A percentile compares a stretch with the other conserved stretches of the same genome.
phyloP scores from a whole-genome alignment of 2,888 invertebrate genomes.

The Hesperia comma region DNA sequence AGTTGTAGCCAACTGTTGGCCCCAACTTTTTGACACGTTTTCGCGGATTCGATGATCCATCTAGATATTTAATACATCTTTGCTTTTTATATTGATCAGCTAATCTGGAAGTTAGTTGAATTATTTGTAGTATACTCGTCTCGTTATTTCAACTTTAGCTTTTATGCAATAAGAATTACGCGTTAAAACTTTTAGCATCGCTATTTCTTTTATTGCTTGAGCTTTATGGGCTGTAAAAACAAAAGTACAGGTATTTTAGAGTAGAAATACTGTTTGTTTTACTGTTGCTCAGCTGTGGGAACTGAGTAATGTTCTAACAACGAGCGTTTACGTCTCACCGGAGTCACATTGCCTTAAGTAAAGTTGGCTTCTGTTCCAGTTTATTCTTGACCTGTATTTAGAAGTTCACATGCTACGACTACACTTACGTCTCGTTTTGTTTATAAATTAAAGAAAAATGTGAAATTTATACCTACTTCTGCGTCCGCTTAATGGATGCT shows the following conservation, averaged over 20 bases:
- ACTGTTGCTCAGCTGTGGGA: conserved; percentile 24
- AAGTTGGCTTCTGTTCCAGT: conserved; percentile 12
- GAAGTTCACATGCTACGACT: background rate
- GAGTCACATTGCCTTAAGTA: conserved; percentile 12
- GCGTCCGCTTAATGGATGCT: too few species aligned
- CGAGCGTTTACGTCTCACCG: conserved; percentile 12
- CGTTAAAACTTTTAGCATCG: conserved; percentile 29
- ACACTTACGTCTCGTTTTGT: too few species aligned
- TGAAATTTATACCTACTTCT: too few species aligned
- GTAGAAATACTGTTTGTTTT: conserved; percentile 32
- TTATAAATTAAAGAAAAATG: too few species aligned
- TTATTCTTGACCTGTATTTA: background rate
- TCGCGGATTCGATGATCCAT: too few species aligned
- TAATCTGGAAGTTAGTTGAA: background rate
- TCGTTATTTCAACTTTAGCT: background rate
- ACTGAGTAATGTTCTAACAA: conserved; percentile 23
- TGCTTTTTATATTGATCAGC: too few species aligned
- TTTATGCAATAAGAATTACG: conserved; percentile 10
- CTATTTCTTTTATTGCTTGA: conserved; percentile 29
- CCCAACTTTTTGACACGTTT: too few species aligned
- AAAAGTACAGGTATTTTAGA: conserved; percentile 32
- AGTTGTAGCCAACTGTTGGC: too few species aligned
- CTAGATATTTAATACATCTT: too few species aligned
- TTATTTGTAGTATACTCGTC: background rate
- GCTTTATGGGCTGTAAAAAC: conserved; percentile 30